Evolutionary conservation across 2,888 invertebrate species (phyloP), one percentile per base, ranked within the genome.

Genomic region (Marronus borbonicus): DNA sequence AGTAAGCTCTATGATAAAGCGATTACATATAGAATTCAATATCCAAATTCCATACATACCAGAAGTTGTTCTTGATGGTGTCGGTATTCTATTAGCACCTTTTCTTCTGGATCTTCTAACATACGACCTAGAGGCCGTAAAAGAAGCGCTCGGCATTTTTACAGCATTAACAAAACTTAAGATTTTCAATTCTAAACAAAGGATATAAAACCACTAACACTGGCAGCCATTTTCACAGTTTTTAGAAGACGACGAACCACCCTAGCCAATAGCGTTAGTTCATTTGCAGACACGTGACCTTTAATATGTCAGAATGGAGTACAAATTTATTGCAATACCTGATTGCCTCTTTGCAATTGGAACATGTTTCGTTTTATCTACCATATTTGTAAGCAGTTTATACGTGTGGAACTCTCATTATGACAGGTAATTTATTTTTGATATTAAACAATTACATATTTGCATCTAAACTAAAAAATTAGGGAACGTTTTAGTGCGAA

Each of bases 81-180:
- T 90, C 85, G 94, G 94, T 89, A 94, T 95, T 89, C 96, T 93
- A 91, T 96, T 96, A 86, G 94, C 95, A 89, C 95, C 95, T 94
- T 96, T 96, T 91, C 96, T 94, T 89, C 96, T 93, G 89, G 96
- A 96, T 91, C 96, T 94, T 90, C 96, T 93, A 88, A 95, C 94
- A 91, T 95, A 96, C 91, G 95, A 95, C 92, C 96, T 94, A 90
- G 96, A 95, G 90, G 96, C 95, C 89, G 96, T 95, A 91, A 96
- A 96, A 90, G 96, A 96, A 91, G 96, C 96, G 93, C 96, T 96
- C 92, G 96, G 97, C 97, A 97, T 96, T 91, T 93, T 95, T 90
- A 79, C 69, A 77, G 82, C 85, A 83, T 85, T 83, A 85, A 84
- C 85, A 84, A 85, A 86, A 86, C 83, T 84, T 83, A 83, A 24